Evolutionary conservation across 1,140 invertebrate species (phyloP), one percentile per base, ranked within the genome.

Genomic region (Eupristina koningsbergeri): DNA sequence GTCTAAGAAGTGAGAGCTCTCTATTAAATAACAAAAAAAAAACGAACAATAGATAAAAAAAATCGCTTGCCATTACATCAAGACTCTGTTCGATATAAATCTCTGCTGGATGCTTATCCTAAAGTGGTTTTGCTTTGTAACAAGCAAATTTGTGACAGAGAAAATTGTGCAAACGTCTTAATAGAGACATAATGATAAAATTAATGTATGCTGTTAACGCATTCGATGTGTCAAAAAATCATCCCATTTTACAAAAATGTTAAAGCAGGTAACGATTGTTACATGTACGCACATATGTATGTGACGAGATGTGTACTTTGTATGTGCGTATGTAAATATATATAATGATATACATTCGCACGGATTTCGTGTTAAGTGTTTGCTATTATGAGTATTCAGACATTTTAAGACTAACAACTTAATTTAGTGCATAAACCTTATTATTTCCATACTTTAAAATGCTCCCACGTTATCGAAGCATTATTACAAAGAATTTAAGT

Each of bases 61-160:
- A 61, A 79, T 84, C 76, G 80, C 76, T 79, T 84, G 67, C 67
- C 63, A 83, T 83, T 78, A 50, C 22, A 84, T 74, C 76, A 78
- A 83, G 75, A 84, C 76, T 79, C 76, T 84, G 76, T 84, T 84
- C 82, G 82, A 84, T 84, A 84, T 73, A 63, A 80, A 84, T 80
- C 45, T 84, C 53, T 74, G 36, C 69, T 79, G 31, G 76, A 80
- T 69, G 50, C 80, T 79, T 84, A 41, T 69, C 82, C 74, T 84
- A 31, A 78, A 64, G 75, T 31, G 45, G 64, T 26, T 83, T 83
- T 69, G 26, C 31, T 77, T 83, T 45, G 17, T 71, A 29, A 69
- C 63, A 78, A 76, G 74, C 61, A 7, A 69, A 73, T 78, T 58
- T 58, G 29, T 71, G 11, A 11, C 11, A 45, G 5, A 45, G 11